phyloP scores from a whole-genome alignment of 2,888 invertebrate species.

The Deilephila elpenor region DNA sequence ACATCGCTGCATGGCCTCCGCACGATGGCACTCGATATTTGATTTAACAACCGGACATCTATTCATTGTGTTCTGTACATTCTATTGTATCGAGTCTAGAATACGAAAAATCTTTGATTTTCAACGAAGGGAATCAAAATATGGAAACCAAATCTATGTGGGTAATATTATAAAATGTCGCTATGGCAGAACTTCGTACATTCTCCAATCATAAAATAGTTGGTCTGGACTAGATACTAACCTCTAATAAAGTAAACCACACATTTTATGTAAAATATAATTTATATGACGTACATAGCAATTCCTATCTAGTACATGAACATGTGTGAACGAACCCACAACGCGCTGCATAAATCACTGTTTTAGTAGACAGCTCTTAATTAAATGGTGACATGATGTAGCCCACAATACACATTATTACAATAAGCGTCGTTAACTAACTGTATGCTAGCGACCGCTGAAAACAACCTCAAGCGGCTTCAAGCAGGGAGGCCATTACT shows the following conservation, averaged over 20 bases:
- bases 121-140: too few species aligned
- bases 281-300: slow-evolving; percentile 41
- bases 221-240: too few species aligned
- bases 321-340: slow-evolving; percentile 57
- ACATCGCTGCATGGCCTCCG: too few species aligned
- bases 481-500: slow-evolving; percentile 55
- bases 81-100: too few species aligned
- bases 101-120: too few species aligned
- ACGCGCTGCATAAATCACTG: slow-evolving; percentile 65
- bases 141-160: too few species aligned
- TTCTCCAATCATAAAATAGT: not conserved
- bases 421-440: slow-evolving; percentile 59
- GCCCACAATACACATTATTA: slow-evolving; percentile 59
- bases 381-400: slow-evolving; percentile 54
- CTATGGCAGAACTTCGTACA: not conserved
- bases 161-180: too few species aligned
- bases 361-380: slow-evolving; percentile 61
- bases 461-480: slow-evolving; percentile 57
- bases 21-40: not conserved
- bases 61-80: too few species aligned
- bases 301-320: slow-evolving; percentile 46
- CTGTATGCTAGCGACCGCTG: slow-evolving; percentile 54
- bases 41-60: not conserved
- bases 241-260: not conserved
- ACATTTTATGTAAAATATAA: not conserved